A percentile compares a stretch with the other conserved stretches of the same genome.
phyloP scores from a whole-genome alignment of 2,113 vertebrate species.

The Limnothrissa miodon region DNA sequence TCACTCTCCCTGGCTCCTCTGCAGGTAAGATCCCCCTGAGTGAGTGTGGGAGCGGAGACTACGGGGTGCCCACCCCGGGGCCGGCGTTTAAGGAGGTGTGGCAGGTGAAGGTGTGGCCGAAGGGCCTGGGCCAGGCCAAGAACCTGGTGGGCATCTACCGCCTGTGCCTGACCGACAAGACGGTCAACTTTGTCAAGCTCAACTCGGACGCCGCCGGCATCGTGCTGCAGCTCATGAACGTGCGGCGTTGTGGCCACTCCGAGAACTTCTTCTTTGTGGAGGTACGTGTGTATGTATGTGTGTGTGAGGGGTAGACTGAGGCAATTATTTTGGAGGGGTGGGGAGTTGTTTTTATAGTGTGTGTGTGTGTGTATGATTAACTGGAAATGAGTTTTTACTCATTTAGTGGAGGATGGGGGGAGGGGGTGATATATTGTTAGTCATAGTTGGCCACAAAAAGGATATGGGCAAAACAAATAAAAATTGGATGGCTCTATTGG shows the following conservation, averaged over 20 bases:
- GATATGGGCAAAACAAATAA: not conserved
- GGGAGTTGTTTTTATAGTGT: too few relatives aligned
- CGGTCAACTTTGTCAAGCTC: conserved; percentile 76
- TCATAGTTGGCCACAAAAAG: not conserved
- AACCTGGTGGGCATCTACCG: conserved; percentile 78
- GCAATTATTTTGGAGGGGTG: too few relatives aligned
- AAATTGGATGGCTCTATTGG: too few relatives aligned
- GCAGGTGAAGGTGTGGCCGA: conserved; percentile 83
- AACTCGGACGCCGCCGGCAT: conserved; percentile 77
- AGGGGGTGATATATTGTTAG: too few relatives aligned
- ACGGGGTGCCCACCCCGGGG: conserved; percentile 66
- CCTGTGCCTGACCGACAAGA: conserved; percentile 78
- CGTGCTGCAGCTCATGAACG: conserved; percentile 80
- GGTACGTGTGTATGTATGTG: not conserved
- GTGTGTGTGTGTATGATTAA: not conserved
- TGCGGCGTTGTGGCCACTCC: conserved; percentile 76
- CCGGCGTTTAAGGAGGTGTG: conserved; percentile 82
- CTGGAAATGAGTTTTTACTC: too few relatives aligned
- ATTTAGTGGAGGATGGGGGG: not conserved
- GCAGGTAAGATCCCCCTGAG: conserved; percentile 66
- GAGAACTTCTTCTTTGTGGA: conserved; percentile 84
- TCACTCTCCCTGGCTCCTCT: conserved; percentile 28
- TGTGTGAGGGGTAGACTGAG: not conserved
- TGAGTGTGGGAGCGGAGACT: conserved; percentile 60
- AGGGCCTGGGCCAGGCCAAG: conserved; percentile 76